Evolutionary conservation across 92 coral and sea anemone genomes (phyloP), one percentile per base, ranked within the genome.

Genomic region (Zoanthus solanderi): DNA sequence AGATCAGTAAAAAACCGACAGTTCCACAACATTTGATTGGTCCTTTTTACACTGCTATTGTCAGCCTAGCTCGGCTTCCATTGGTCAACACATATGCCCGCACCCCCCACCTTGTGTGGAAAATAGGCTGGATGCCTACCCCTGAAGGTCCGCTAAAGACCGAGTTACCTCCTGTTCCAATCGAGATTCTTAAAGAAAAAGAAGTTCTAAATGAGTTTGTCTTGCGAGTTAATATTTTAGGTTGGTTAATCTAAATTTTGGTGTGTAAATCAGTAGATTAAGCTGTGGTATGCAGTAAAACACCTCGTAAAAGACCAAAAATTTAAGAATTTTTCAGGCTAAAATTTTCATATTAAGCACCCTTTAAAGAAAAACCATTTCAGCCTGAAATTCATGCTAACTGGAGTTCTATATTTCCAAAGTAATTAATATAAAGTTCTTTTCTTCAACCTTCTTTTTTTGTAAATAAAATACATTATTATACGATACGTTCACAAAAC

Each of bases 51-150:
- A 75, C 88, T 45, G 95, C 88, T 52, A 89, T 97, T 78, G 93
- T 94, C 29, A 97, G 98, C 68, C 85, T 97, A 72, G 96, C 96
- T 45, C 91, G 99, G 16, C 94, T 94, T 42, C 94, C 99, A 86
- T 91, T 97, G 92, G 98, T 97, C 77, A 97, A 97, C 80, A 90
- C 96, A 7, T 92, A 97, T 82, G 99, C 98, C 31, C 98, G 99
- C 57, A 93, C 96, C 9, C 98, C 95, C 10, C 97, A 97, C 69
- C 85, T 95, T 46, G 99, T 95, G 48, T 97, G 99, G 99, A 95
- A 92, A 75, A 56, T 97, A 57, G 99, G 98, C 8, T 97, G 99
- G 99, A 87, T 90, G 85, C 96, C 98, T 45, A 88, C 91, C 78
- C 98, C 98, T 5, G 96, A 93, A 72, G 98, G 96, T 18, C 93